Percentiles rank a stretch among this genome's conserved stretches.
Evolutionary conservation across 2,797 vertebrate species (phyloP).

Genomic region (Hyperoplus immaculatus): DNA sequence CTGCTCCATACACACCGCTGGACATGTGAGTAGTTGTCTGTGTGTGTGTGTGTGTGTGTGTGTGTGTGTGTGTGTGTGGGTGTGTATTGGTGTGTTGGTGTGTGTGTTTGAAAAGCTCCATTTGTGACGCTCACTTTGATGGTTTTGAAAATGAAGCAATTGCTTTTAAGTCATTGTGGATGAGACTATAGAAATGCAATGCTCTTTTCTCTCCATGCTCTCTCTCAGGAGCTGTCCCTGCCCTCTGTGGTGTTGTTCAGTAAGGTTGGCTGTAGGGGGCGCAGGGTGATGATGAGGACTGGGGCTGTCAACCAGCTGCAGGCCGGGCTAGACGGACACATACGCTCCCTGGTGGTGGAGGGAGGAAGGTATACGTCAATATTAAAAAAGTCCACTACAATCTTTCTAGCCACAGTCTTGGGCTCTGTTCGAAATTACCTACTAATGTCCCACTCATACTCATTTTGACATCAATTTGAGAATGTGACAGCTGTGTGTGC

Average conservation of each 20-base stretch:
- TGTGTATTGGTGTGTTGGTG: too few species aligned
- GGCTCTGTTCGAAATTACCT: not conserved
- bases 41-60: not conserved
- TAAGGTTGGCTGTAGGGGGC: conserved; percentile 90
- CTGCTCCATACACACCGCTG: conserved; percentile 88
- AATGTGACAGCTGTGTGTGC: too few species aligned
- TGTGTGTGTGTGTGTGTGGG: too few species aligned
- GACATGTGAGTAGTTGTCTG: conserved; percentile 87
- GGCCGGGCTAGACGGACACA: conserved; percentile 84
- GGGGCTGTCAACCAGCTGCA: conserved; percentile 87
- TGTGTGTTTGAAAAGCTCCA: not conserved
- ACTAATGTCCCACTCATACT: too few species aligned
- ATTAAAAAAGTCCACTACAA: not conserved
- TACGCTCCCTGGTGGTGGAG: conserved; percentile 91
- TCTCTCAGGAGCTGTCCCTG: conserved; percentile 91
- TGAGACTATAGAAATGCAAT: not conserved
- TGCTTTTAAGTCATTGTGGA: not conserved
- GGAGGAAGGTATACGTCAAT: conserved; percentile 92
- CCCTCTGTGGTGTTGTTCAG: conserved; percentile 90
- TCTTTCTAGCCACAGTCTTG: not conserved
- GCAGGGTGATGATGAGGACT: conserved; percentile 84
- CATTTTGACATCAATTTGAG: too few species aligned
- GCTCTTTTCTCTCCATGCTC: not conserved
- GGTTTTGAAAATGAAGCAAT: not conserved
- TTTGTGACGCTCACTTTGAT: not conserved